Percentiles rank a stretch among this genome's conserved stretches.
Conservation (phyloP, 2,113 vertebrate genomes). For the Peromyscus polionotus region DNA sequence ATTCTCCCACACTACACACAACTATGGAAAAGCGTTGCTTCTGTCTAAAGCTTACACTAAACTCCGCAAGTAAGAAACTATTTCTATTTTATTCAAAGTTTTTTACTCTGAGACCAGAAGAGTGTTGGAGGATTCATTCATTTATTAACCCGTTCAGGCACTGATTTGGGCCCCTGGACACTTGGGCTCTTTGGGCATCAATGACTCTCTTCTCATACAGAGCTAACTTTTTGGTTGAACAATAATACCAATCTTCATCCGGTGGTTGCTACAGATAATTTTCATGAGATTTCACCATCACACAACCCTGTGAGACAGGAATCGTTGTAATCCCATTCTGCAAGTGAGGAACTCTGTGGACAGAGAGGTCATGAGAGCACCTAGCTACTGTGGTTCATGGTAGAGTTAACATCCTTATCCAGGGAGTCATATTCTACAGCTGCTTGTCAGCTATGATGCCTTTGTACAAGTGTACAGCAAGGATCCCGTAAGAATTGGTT, state of each 20-base stretch:
- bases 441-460: neutral
- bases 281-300: neutral
- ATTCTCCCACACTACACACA: neutral
- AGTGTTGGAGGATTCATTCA: neutral
- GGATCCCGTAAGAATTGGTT: neutral
- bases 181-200: neutral
- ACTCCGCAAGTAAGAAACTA: neutral
- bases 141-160: neutral
- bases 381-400: neutral
- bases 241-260: neutral
- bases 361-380: neutral
- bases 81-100: neutral
- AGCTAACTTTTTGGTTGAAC: constrained; percentile 14
- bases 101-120: neutral
- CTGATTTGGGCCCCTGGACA: neutral
- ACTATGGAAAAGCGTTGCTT: neutral
- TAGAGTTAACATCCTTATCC: neutral
- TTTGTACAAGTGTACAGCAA: neutral
- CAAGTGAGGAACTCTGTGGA: neutral
- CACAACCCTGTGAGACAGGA: neutral
- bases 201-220: neutral
- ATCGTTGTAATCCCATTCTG: neutral
- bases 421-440: neutral
- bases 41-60: neutral
- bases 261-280: neutral